Percentiles rank a stretch among this genome's conserved stretches.
Conservation (phyloP, 1,140 invertebrate species). For the Centruroides sculpturatus region DNA sequence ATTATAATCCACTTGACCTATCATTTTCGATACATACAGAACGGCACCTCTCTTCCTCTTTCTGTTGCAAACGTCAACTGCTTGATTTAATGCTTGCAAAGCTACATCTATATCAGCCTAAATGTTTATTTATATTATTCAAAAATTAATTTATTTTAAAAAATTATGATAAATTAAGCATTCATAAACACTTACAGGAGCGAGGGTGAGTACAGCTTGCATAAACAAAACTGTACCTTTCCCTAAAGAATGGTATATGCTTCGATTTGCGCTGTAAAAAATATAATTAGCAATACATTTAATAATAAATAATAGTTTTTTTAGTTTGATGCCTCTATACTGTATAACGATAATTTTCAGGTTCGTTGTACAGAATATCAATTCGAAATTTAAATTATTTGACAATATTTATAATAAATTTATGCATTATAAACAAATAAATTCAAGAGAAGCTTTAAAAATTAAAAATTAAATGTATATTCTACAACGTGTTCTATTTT, state of each 20-base stretch:
- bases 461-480: too few relatives aligned
- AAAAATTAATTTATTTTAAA: too few relatives aligned
- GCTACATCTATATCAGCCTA: conserved; percentile 57
- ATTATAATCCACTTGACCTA: conserved; percentile 61
- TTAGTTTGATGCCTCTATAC: too few relatives aligned
- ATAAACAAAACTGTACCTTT: conserved; percentile 75
- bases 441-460: too few relatives aligned
- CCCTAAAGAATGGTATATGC: conserved; percentile 86
- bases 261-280: conserved; percentile 51
- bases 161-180: too few relatives aligned
- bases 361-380: too few relatives aligned
- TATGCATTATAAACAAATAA: too few relatives aligned
- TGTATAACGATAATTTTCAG: too few relatives aligned
- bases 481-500: too few relatives aligned
- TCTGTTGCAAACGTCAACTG: conserved; percentile 57
- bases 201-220: conserved; percentile 85
- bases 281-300: conserved; percentile 1
- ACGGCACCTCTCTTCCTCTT: conserved; percentile 55
- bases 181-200: conserved; percentile 42
- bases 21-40: conserved; percentile 63
- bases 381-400: too few relatives aligned
- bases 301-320: too few relatives aligned
- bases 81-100: conserved; percentile 50
- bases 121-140: conserved; percentile 1
- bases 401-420: too few relatives aligned